Evolutionary conservation across 2,113 vertebrate genomes (phyloP), one percentile per base, ranked within the genome.

Genomic region (Microcebus jonahi): DNA sequence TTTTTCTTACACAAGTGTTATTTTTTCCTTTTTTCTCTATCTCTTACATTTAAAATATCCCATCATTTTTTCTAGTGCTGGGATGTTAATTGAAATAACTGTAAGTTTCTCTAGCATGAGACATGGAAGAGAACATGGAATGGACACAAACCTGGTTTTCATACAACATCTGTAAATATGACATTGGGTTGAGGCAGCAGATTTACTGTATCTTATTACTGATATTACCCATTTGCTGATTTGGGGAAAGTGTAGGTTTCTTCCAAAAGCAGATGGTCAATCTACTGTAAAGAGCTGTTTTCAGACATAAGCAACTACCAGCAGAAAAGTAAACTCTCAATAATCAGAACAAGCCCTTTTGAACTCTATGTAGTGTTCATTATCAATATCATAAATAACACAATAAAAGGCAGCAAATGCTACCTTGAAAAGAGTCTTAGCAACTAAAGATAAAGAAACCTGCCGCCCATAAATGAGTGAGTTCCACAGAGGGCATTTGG

Each of bases 371-470:
- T 27, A 73, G 34, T 39, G 5, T 29, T 88, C 90, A 93, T 55
- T 95, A 92, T 76, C 59, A 67, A 36, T 85, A 84, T 67, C 79
- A 90, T 83, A 96, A 96, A 96, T 93, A 88, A 87, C 75, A 97
- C 34, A 88, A 86, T 80, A 70, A 92, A 96, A 94, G 79, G 86
- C 68, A 96, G 86, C 68, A 96, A 97, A 96, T 50, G 73, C 34
- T 91, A 68, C 42, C 86, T 77, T 97, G 75, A 82, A 90, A 89
- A 92, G 75, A 75, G 39, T 68, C 70, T 79, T 59, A 96, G 79
- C 75, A 96, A 96, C 88, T 89, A 94, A 75, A 96, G 94, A 96
- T 71, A 96, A 96, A 96, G 63, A 42, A 27, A 53, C 67, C 57
- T 91, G 85, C 89, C 36, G 77, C 89, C 55, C 48, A 13, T 91